Evolutionary conservation across 37 sponge, comb jelly and placozoan species (phyloP), one percentile per base, ranked within the genome.

Genomic region (Beroe ovata): DNA sequence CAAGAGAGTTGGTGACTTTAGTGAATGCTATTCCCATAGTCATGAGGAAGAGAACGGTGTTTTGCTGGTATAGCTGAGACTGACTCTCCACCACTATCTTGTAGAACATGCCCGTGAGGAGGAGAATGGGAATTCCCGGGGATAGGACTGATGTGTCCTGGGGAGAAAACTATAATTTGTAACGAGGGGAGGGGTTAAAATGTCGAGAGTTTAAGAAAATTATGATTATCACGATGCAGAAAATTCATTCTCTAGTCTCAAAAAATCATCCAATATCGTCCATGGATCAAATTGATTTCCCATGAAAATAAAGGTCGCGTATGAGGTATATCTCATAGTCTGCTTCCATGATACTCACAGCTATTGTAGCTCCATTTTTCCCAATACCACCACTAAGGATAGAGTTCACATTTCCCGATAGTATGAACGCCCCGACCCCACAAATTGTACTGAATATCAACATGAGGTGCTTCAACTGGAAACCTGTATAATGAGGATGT

Each of bases 281-380:
- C n/a, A n/a, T n/a, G n/a, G n/a, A n/a, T n/a, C n/a, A n/a, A n/a
- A n/a, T n/a, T n/a, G n/a, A n/a, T n/a, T n/a, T n/a, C n/a, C n/a
- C n/a, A n/a, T n/a, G 18, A n/a, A 64, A n/a, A 64, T 29, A 19
- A 64, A 64, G 16, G 23, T 60, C 60, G 60, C 40, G 32, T n/a
- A n/a, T n/a, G n/a, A n/a, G n/a, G n/a, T n/a, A n/a, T n/a, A n/a
- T n/a, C n/a, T n/a, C n/a, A n/a, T n/a, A n/a, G n/a, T n/a, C n/a
- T n/a, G n/a, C n/a, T n/a, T n/a, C n/a, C n/a, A n/a, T n/a, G n/a
- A 60, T 0, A 89, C 95, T 92, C 66, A 95, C 96, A 22, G 96
- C 96, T 0, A 94, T 93, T 22, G 94, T 94, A 23, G 97, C 91
- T 42, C 97, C 97, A 88, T 95, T 94, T 90, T 94, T 97, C 11